Evolutionary conservation across 2,797 vertebrate species (phyloP), one percentile per base, ranked within the genome.

Genomic region (Ambastaia sidthimunki): DNA sequence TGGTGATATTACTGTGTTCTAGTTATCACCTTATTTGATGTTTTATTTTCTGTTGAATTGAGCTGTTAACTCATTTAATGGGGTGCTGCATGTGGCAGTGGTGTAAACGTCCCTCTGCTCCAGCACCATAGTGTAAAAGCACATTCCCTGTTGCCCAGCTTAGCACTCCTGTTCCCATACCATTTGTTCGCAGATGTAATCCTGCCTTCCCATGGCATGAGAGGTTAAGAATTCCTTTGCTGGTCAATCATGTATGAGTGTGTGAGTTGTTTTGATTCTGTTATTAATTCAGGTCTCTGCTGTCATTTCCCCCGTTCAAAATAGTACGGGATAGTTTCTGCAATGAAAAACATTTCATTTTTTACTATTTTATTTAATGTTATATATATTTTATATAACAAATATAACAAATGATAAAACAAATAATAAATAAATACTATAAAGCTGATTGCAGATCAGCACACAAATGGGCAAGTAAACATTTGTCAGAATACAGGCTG

Each of bases 21-120:
- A 77, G 66, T 78, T 86, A 80, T 78, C 80, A 84, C 34, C 77
- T 80, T 55, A 80, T 76, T 60, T 62, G 70, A 1, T 77, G 41
- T 71, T 76, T 78, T 77, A 44, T 11, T 44, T 44, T 7, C 10
- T 44, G 41, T 69, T 41, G 67, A 62, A 77, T 71, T 54, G 52
- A 74, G 76, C 81, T 84, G 82, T 82, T 70, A 86, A 68, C 74
- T 78, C 71, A 80, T 80, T 82, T 82, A 79, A 79, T 72, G 37
- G 76, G 21, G 71, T 77, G 81, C 65, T 67, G 62, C 59, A 65
- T 55, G 63, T 79, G 66, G 16, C 71, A 52, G 18, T 57, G 52
- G 71, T 78, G 76, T 76, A 66, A 70, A 55, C 76, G 41, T 80
- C 37, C 52, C 15, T 74, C 47, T 70, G 54, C 10, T 44, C 52